Base-by-base conservation (phyloP, 2,888 invertebrate genomes). In the Stramonita haemastoma region DNA sequence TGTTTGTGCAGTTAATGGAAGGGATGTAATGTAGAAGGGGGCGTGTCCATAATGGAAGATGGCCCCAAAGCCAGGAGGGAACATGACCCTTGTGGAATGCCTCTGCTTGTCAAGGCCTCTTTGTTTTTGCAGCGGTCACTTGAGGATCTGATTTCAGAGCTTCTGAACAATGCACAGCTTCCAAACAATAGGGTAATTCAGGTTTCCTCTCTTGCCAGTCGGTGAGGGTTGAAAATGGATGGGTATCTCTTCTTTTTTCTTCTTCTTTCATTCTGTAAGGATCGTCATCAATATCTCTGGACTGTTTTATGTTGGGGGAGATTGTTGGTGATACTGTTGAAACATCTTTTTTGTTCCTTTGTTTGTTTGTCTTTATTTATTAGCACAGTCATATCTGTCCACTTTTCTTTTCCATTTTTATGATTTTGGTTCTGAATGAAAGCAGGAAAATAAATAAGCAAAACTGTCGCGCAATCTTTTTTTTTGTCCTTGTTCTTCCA, bases 81-180 rank as follows among this genome's bases (percentile, higher is more conserved):
- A 17, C 66, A 66, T 2, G 26, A 66, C 66, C 66, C 26, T 66
- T 6, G 13, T 66, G 66, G 66, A 66, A 66, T 26, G 46, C 26
- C 11, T 26, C n/a, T 73, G 73, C 73, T n/a, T 73, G 73, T 73
- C 73, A 73, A 73, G 73, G 26, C 29, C 29, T 73, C 29, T 73
- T 83, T 26, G 29, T 83, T 26, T 83, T 83, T 83, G 81, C 81
- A 83, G 81, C 81, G 36, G 46, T 22, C 46, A 11, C 5, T 83
- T 46, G 46, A 83, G 81, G 81, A 83, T 46, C 81, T 83, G 0
- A 83, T 83, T 83, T 83, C 81, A 83, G 81, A 46, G 22, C 81
- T 83, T 29, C 46, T 46, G 36, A 83, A 26, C 26, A 46, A 36
- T 46, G 36, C 81, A 46, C 46, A 83, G 36, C 26, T 13, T 36